These are phyloP conservation scores for Orchestes rusci DNA, from an alignment of 2,888 invertebrate genomes.

Conservation along the genomic window DNA sequence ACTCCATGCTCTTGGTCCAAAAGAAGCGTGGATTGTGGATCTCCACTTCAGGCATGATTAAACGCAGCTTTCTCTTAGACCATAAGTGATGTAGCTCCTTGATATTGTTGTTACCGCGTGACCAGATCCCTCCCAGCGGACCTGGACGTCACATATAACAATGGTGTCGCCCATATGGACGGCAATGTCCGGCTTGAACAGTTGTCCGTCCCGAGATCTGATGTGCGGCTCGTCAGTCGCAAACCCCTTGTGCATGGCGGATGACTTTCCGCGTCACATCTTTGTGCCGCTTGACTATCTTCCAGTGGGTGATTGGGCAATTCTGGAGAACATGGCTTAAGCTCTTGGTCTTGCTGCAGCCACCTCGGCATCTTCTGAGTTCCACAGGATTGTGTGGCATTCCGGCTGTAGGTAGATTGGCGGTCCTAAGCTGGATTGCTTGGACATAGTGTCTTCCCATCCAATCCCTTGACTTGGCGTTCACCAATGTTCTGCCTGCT, in stretches of 20 bases:
- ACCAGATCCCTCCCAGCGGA: slow-evolving; percentile 27
- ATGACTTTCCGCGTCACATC: slow-evolving; percentile 23
- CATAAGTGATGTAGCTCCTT: slow-evolving; percentile 9
- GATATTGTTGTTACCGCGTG: slow-evolving; percentile 14
- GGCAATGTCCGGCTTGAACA: slow-evolving; percentile 27
- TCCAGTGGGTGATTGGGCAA: slow-evolving; percentile 26
- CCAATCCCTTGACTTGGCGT: slow-evolving; percentile 22
- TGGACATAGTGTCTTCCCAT: slow-evolving; percentile 28
- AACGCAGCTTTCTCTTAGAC: slow-evolving; percentile 16
- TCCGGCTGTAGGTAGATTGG: slow-evolving; percentile 27
- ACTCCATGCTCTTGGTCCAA: slow-evolving; percentile 17
- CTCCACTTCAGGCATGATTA: slow-evolving; percentile 23
- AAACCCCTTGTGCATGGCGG: slow-evolving; percentile 6
- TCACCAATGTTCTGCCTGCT: slow-evolving; percentile 12
- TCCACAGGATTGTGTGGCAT: slow-evolving; percentile 26
- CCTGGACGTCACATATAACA: slow-evolving; percentile 20
- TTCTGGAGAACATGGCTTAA: slow-evolving; percentile 30
- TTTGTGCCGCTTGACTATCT: slow-evolving; percentile 21
- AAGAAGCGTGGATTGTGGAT: slow-evolving; percentile 15
- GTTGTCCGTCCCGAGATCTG: slow-evolving; percentile 21
- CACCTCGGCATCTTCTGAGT: slow-evolving; percentile 21
- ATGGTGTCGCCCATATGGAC: slow-evolving; percentile 5
- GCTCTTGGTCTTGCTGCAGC: slow-evolving; percentile 20
- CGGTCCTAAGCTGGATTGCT: slow-evolving; percentile 27
- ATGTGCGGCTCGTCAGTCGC: slow-evolving; percentile 26